These are phyloP conservation scores for Onychorhynchus coronatus DNA, from an alignment of 2,113 vertebrate genomes.

Conservation along the genomic window DNA sequence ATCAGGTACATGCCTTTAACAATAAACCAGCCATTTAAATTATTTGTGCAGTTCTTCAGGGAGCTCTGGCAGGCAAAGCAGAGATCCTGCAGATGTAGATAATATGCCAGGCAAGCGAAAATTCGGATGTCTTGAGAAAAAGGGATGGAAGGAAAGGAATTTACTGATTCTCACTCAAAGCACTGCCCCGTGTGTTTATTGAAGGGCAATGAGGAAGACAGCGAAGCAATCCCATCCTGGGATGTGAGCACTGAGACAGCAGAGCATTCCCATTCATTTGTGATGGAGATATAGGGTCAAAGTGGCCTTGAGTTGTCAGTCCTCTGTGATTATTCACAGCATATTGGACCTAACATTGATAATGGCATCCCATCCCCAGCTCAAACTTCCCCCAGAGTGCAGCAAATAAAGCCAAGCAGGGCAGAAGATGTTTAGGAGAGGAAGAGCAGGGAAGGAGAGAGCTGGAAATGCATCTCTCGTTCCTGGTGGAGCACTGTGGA, in stretches of 20 bases:
- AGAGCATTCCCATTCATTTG: neutral
- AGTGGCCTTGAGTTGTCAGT: neutral
- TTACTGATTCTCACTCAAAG: neutral
- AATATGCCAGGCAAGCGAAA: neutral
- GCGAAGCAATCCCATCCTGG: neutral
- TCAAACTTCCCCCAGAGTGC: neutral
- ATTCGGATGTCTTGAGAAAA: neutral
- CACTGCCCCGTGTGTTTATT: neutral
- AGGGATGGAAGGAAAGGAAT: neutral
- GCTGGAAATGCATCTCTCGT: neutral
- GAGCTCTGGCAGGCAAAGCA: neutral
- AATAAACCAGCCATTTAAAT: slow-evolving; percentile 47
- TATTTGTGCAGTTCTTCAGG: slow-evolving; percentile 12
- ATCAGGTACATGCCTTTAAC: slow-evolving; percentile 51
- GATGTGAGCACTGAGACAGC: neutral
- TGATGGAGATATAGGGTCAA: neutral
- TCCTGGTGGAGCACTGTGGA: neutral
- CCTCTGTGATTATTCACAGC: accelerated
- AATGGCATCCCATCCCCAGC: neutral
- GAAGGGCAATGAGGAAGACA: neutral
- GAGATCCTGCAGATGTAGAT: neutral
- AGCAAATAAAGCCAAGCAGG: neutral
- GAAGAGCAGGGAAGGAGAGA: neutral
- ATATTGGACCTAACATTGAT: neutral
- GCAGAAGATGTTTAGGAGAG: neutral